Evolutionary conservation across 2,113 vertebrate species (phyloP), one percentile per base, ranked within the genome.

Genomic region (Cichladusa arquata): DNA sequence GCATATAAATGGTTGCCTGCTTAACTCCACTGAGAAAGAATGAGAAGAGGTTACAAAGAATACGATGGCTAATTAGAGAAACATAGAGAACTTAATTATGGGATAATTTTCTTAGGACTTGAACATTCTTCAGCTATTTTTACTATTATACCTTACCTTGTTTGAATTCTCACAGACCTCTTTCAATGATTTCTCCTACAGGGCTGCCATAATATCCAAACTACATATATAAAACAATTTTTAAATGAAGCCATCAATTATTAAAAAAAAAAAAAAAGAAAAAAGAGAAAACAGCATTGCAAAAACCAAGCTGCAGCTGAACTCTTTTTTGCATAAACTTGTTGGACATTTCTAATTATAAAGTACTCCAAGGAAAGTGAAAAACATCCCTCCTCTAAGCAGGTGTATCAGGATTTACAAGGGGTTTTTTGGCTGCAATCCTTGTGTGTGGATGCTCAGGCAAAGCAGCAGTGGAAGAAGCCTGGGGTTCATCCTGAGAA

Each of bases 141-240:
- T 57, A 8, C 14, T 50, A 4, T 45, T 70, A 5, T n/a, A 17
- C n/a, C 34, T 81, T 50, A 12, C 0, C 0, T 20, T 44, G 15
- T 61, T 84, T 74, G 73, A 66, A 60, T 74, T 78, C 69, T 81
- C 44, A 50, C 2, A n/a, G 38, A n/a, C 3, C 4, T 40, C 50
- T 79, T 78, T 12, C 51, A 88, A 76, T 19, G 2, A 13, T 81
- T 79, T 88, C 15, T 71, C 65, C 50, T 57, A 28, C 4, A 44
- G 6, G 20, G 33, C 8, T 54, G 17, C 51, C 33, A 28, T 9
- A 57, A 69, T 19, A 6, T 34, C 8, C 23, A 72, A 73, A 65
- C 11, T 47, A 62, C 0, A 1, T 20, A 19, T 31, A 25, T 3
- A 54, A 38, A 53, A n/a, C 5, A 11, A 3, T 45, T 73, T 88